phyloP scores from a whole-genome alignment of 2,113 vertebrate genomes.

The Halcyon malimbica region DNA sequence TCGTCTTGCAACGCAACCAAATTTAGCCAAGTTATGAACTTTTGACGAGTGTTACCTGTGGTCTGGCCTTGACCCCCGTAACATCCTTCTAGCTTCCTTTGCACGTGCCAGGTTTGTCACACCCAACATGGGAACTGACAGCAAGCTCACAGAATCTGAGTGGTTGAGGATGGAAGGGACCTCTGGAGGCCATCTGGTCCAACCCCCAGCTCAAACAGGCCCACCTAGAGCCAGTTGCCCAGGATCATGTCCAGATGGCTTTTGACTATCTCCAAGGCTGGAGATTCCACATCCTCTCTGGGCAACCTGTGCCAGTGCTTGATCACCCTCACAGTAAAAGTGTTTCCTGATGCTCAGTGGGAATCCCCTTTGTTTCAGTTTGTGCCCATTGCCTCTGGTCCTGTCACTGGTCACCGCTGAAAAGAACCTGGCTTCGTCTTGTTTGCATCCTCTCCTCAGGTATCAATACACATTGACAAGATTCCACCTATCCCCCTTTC shows the following conservation, averaged over 20 bases:
- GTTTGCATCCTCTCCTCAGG: neutral
- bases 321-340: neutral
- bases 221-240: neutral
- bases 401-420: neutral
- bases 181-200: neutral
- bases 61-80: neutral
- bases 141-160: neutral
- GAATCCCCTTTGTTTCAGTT: neutral
- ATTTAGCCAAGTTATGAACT: neutral
- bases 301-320: neutral
- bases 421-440: neutral
- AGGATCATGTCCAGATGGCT: neutral
- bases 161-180: neutral
- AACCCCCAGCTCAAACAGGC: neutral
- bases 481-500: neutral
- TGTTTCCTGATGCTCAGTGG: neutral
- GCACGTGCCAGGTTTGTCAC: neutral
- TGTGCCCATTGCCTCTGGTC: neutral
- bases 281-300: neutral
- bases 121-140: neutral
- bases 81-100: neutral
- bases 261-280: neutral
- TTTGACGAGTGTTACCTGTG: neutral
- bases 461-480: neutral
- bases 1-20: neutral